Evolutionary conservation across 64 coral and sea anemone species (phyloP), one percentile per base, ranked within the genome.

Genomic region (Actinia tenebrosa): DNA sequence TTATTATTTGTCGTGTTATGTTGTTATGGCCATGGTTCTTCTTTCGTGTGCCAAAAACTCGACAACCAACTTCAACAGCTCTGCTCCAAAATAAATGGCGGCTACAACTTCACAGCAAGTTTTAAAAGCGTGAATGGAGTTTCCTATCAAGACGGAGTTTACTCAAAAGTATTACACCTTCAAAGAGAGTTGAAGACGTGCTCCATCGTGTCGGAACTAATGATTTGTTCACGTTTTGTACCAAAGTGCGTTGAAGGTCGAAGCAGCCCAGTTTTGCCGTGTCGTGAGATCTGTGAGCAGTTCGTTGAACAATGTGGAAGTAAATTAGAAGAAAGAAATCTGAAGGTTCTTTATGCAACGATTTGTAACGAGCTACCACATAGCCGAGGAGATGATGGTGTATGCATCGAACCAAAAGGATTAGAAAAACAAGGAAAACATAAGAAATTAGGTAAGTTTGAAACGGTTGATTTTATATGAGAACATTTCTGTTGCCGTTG

Each of bases 71-170:
- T 84, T 84, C 88, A 84, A 42, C 64, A 64, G 1, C 16, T 71
- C 15, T 89, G 88, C 80, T 27, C 63, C 14, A 89, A 30, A 0
- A 75, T 30, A 14, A 3, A 77, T 13, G 25, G 56, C 54, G 88
- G 82, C 43, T 89, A 89, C 52, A 78, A 77, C 43, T 89, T 77
- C 52, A 89, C 88, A 27, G 81, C 80, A 55, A 84, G 84, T 55
- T 89, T 84, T 59, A 63, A 60, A 9, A 22, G 69, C 11, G 25
- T 4, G 14, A 69, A 69, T 27, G 64, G 64, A 3, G 64, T 69
- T 69, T 20, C 0, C 5, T 75, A 75, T 75, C 69, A 75, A 16
- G 10, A 75, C 2, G 42, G 25, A 26, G 69, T 16, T 37, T 75
- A 30, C 69, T 42, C 69, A 42, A 75, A 75, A 43, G 27, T 75